phyloP scores from a whole-genome alignment of 2,888 invertebrate species.

The Sphaeridia pumilis region DNA sequence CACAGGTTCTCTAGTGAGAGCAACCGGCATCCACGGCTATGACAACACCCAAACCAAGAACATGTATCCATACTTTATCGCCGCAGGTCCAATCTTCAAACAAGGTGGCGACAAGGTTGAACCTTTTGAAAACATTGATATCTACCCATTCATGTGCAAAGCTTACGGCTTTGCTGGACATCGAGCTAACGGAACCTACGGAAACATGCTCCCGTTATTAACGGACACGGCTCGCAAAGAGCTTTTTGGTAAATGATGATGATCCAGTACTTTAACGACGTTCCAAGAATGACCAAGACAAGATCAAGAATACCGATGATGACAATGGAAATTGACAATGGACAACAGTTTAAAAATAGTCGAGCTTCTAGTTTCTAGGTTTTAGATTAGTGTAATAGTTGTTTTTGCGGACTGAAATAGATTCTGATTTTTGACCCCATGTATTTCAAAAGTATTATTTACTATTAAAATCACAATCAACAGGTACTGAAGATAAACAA shows the following conservation, averaged over 20 bases:
- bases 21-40: conserved; percentile 56
- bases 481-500: too few species aligned
- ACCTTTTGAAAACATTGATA: conserved; percentile 53
- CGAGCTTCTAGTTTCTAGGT: too few species aligned
- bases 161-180: conserved; percentile 46
- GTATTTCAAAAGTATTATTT: too few species aligned
- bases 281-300: too few species aligned
- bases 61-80: conserved; percentile 62
- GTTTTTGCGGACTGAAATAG: too few species aligned
- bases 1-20: neutral
- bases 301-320: too few species aligned
- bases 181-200: conserved; percentile 44
- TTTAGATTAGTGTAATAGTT: too few species aligned
- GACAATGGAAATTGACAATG: too few species aligned
- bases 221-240: neutral
- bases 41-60: conserved; percentile 46
- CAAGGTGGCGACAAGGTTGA: conserved; percentile 28
- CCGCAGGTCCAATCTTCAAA: conserved; percentile 53
- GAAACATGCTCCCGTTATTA: conserved; percentile 2
- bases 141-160: conserved; percentile 52
- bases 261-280: too few species aligned
- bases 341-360: too few species aligned
- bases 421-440: too few species aligned
- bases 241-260: neutral
- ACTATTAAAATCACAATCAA: too few species aligned